A percentile compares a stretch with the other conserved stretches of the same genome.
phyloP scores from a whole-genome alignment of 2,797 vertebrate species.

The Triplophysa yarkandensis region DNA sequence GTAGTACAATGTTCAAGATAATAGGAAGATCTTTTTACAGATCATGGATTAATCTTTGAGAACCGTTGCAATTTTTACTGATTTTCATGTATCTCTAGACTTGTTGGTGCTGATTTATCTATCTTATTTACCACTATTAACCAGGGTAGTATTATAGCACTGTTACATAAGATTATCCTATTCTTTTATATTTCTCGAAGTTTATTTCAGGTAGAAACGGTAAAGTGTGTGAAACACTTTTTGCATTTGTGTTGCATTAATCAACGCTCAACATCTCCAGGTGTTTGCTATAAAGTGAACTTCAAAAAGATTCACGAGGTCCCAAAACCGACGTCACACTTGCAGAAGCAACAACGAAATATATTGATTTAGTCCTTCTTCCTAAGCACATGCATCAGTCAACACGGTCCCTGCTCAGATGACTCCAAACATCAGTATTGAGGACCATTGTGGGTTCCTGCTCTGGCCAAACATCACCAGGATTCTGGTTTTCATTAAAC shows the following conservation, averaged over 20 bases:
- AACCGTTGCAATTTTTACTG: not conserved
- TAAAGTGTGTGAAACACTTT: not conserved
- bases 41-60: not conserved
- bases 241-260: constrained; percentile 18
- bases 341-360: constrained; percentile 10
- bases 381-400: constrained; percentile 25
- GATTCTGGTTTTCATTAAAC: constrained; percentile 53
- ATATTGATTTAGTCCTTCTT: constrained; percentile 12
- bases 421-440: constrained; percentile 15
- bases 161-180: not conserved
- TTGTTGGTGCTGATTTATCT: not conserved
- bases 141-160: not conserved
- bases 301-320: constrained; percentile 38
- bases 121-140: too few species aligned
- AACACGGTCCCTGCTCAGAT: constrained; percentile 17
- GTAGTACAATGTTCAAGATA: not conserved
- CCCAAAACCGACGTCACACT: constrained; percentile 21
- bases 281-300: constrained; percentile 29
- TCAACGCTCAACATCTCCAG: constrained; percentile 40
- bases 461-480: constrained; percentile 22
- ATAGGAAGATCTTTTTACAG: not conserved
- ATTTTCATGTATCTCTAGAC: not conserved
- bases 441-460: not conserved
- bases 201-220: not conserved
- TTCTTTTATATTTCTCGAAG: not conserved